Percentiles rank a stretch among this genome's conserved stretches.
Evolutionary conservation across 1,140 invertebrate species (phyloP).

Genomic region (Tribolium castaneum): DNA sequence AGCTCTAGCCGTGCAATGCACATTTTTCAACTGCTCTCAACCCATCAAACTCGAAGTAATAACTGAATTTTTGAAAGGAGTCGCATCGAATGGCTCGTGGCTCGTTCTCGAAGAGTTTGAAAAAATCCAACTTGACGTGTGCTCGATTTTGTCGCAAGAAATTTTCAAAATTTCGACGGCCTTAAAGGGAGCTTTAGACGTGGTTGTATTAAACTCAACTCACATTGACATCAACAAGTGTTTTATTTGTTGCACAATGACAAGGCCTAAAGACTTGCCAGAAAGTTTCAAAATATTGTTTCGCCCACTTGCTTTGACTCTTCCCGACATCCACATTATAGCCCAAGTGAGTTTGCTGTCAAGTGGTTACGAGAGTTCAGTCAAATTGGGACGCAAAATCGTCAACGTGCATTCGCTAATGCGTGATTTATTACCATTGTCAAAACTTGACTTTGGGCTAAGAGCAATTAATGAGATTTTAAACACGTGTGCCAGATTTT

Average conservation of each 20-base stretch:
- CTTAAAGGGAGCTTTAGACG: background rate
- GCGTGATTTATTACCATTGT: constrained; percentile 72
- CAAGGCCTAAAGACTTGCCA: constrained; percentile 81
- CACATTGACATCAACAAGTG: constrained; percentile 87
- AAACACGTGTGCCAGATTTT: constrained; percentile 31
- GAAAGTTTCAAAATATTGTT: constrained; percentile 92
- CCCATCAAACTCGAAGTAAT: constrained; percentile 90
- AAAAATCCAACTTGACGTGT: constrained; percentile 50
- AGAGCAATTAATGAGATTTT: constrained; percentile 45
- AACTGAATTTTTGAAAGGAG: constrained; percentile 88
- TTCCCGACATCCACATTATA: constrained; percentile 90
- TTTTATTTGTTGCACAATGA: constrained; percentile 71
- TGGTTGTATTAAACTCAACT: constrained; percentile 78
- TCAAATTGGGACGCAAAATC: constrained; percentile 84
- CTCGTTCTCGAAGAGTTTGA: constrained; percentile 82
- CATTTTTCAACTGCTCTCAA: constrained; percentile 93
- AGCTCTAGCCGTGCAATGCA: constrained; percentile 88
- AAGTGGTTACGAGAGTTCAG: constrained; percentile 83
- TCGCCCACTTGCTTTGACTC: constrained; percentile 93
- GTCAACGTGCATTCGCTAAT: constrained; percentile 63
- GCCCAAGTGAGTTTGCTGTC: constrained; percentile 90
- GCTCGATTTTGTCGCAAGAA: constrained; percentile 44
- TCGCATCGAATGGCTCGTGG: constrained; percentile 89
- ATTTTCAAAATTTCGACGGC: background rate
- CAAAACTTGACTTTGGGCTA: constrained; percentile 71